Percentiles rank a stretch among this genome's conserved stretches.
Conservation (phyloP, 2,113 vertebrate genomes). For the Chascanopsetta lugubris region DNA sequence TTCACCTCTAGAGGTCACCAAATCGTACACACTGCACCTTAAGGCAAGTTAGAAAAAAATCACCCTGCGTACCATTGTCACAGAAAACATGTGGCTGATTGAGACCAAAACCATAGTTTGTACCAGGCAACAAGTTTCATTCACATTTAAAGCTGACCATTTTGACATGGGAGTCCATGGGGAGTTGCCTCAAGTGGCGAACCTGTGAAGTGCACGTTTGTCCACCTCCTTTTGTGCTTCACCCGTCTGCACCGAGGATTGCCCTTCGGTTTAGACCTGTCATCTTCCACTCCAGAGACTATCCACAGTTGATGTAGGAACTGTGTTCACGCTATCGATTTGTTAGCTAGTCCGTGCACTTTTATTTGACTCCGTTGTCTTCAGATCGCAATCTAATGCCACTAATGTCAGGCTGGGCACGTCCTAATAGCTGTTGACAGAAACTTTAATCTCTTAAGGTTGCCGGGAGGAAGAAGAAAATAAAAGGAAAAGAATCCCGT, state of each 20-base stretch:
- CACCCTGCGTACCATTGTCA: no score
- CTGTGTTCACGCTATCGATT: conserved; percentile 29
- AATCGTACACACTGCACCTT: no score
- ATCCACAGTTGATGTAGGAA: neutral
- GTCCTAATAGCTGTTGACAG: conserved; percentile 28
- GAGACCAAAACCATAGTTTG: no score
- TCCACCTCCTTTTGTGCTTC: conserved; percentile 29
- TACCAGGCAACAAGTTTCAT: no score
- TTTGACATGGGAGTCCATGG: no score
- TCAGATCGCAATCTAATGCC: conserved; percentile 6
- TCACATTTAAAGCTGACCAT: no score
- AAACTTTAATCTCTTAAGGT: conserved; percentile 42
- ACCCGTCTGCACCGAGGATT: no score
- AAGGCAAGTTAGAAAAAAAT: no score
- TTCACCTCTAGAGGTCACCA: no score
- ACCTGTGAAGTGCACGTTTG: no score
- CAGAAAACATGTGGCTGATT: no score
- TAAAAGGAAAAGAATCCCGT: conserved; percentile 21
- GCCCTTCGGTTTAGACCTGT: conserved; percentile 17
- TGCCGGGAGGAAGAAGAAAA: neutral
- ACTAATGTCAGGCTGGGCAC: neutral
- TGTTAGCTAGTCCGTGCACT: neutral
- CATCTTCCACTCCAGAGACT: conserved; percentile 20
- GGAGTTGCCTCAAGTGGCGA: no score
- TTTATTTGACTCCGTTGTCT: conserved; percentile 12